These are phyloP conservation scores for Platycheirus albimanus DNA, from an alignment of 2,888 invertebrate species.

Conservation along the genomic window DNA sequence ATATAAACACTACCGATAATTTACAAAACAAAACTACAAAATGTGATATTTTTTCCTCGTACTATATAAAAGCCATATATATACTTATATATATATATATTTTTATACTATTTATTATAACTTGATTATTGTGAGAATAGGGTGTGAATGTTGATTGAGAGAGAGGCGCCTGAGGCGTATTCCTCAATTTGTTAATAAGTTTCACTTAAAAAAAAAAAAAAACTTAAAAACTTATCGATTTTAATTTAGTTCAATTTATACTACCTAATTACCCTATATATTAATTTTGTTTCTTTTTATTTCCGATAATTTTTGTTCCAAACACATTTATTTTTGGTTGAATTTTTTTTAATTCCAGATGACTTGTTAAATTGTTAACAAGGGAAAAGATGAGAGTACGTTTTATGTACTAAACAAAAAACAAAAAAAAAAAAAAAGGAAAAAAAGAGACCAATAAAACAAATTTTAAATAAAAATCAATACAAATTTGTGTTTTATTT, in stretches of 20 bases:
- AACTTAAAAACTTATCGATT: constrained; percentile 39
- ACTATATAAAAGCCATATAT: constrained; percentile 65
- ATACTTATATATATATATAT: constrained; percentile 41
- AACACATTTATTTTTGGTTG: constrained; percentile 43
- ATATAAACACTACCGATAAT: constrained; percentile 67
- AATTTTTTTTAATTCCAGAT: constrained; percentile 70
- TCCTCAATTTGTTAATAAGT: constrained; percentile 48
- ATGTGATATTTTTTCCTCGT: constrained; percentile 75
- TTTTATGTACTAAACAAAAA: constrained; percentile 64
- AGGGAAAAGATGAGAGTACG: constrained; percentile 69
- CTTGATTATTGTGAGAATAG: constrained; percentile 67
- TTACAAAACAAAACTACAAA: constrained; percentile 69
- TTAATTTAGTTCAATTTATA: constrained; percentile 47
- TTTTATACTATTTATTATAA: constrained; percentile 56
- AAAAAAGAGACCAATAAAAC: constrained; percentile 51
- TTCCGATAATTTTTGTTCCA: constrained; percentile 56
- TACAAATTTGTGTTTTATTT: constrained; percentile 20
- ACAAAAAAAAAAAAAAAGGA: constrained; percentile 25
- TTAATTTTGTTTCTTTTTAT: constrained; percentile 33
- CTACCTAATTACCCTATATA: not conserved
- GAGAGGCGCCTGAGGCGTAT: constrained; percentile 24
- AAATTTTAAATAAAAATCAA: constrained; percentile 34
- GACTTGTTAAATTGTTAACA: constrained; percentile 70
- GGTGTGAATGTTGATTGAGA: constrained; percentile 63
- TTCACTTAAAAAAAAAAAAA: no score